Evolutionary conservation across 1,140 invertebrate species (phyloP).

Genomic region (Zaprionus lachaisei): DNA sequence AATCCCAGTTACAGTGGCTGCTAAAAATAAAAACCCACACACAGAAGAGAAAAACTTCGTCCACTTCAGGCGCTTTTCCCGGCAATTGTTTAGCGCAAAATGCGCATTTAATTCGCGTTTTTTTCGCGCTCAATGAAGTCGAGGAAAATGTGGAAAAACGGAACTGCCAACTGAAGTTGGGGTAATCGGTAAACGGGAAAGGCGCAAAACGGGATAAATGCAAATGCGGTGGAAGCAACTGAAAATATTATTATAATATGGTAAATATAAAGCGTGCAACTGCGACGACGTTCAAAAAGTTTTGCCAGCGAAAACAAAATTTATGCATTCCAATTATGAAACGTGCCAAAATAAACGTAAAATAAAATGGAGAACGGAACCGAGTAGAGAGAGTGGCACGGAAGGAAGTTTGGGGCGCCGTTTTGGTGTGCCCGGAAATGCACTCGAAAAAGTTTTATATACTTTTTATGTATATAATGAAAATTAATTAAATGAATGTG

Average conservation of each 20-base stretch:
- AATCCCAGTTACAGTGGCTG: constrained; percentile 2
- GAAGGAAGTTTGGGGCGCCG: constrained; percentile 35
- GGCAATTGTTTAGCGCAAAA: constrained; percentile 77
- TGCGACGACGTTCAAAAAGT: constrained; percentile 47
- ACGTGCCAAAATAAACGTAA: constrained; percentile 49
- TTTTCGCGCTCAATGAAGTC: constrained; percentile 65
- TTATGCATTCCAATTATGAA: constrained; percentile 81
- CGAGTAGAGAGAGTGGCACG: constrained; percentile 7
- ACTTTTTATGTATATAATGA: constrained; percentile 35
- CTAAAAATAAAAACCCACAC: neutral
- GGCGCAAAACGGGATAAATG: constrained; percentile 63
- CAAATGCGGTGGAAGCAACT: constrained; percentile 63
- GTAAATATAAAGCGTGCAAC: constrained; percentile 64
- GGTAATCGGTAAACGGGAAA: constrained; percentile 14
- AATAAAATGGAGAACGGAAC: constrained; percentile 42
- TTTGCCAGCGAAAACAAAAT: constrained; percentile 59
- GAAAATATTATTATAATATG: constrained; percentile 82
- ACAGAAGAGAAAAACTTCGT: constrained; percentile 17
- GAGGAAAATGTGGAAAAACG: constrained; percentile 43
- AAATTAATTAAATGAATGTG: constrained; percentile 71
- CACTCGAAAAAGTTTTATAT: constrained; percentile 50
- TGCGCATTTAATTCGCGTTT: constrained; percentile 77
- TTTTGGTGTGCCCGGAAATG: constrained; percentile 37
- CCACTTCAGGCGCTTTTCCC: constrained; percentile 19
- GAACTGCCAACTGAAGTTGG: constrained; percentile 1